A percentile compares a stretch with the other conserved stretches of the same genome.
Evolutionary conservation across 2,888 invertebrate genomes (phyloP).

Genomic region (Zygaena filipendulae): DNA sequence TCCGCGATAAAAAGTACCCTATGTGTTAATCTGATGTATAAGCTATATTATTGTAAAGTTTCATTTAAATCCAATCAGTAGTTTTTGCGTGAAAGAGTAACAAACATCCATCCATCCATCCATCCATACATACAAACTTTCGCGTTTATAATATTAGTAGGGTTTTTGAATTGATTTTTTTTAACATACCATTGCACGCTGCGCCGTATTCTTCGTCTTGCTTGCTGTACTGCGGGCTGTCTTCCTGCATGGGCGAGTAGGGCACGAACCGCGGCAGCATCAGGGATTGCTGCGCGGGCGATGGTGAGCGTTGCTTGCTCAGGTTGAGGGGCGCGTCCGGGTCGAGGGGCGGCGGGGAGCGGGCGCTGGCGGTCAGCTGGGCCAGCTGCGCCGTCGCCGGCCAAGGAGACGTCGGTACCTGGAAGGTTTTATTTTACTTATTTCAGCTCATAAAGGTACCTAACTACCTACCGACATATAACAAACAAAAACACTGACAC

Average conservation of each 20-base stretch:
- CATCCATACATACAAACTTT: too few relatives aligned
- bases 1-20: too few relatives aligned
- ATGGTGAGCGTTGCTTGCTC: conserved; percentile 83
- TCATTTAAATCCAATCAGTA: too few relatives aligned
- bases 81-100: too few relatives aligned
- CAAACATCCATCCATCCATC: too few relatives aligned
- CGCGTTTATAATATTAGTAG: too few relatives aligned
- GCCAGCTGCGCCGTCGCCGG: conserved; percentile 78
- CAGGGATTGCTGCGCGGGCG: conserved; percentile 66
- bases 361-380: conserved; percentile 70
- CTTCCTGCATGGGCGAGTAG: conserved; percentile 55
- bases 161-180: too few relatives aligned
- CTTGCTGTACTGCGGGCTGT: conserved; percentile 39
- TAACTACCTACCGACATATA: too few relatives aligned
- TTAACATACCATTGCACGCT: conserved; percentile 49
- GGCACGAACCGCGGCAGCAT: conserved; percentile 63
- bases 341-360: conserved; percentile 72
- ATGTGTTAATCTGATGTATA: too few relatives aligned
- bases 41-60: too few relatives aligned
- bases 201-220: conserved; percentile 52
- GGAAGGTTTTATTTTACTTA: too few relatives aligned
- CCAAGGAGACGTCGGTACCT: conserved; percentile 72
- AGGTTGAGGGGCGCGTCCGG: conserved; percentile 90
- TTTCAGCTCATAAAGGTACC: too few relatives aligned
- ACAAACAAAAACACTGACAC: conserved; percentile 8